Conservation (phyloP, 2,888 invertebrate genomes). For the Mayetiola destructor region DNA sequence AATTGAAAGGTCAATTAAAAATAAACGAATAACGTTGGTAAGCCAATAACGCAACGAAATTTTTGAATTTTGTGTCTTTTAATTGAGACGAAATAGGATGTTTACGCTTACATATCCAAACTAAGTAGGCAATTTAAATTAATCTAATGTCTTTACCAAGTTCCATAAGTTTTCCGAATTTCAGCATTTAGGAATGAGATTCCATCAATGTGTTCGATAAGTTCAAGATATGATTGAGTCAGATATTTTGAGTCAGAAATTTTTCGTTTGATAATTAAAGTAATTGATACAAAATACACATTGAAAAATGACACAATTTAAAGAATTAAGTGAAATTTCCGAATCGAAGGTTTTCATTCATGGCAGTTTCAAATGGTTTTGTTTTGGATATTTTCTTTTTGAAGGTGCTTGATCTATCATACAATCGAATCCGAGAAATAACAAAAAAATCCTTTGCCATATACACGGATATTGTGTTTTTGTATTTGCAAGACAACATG, state of each 20-base stretch:
- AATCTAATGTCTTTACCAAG: too few species aligned
- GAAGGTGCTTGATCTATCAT: constrained; percentile 32
- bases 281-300: neutral
- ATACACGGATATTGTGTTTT: constrained; percentile 29
- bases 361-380: neutral
- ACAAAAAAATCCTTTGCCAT: constrained; percentile 29
- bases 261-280: neutral
- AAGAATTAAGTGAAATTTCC: neutral
- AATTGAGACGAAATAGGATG: too few species aligned
- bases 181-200: too few species aligned
- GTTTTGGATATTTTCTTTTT: constrained; percentile 16
- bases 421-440: constrained; percentile 33
- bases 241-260: neutral
- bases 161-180: too few species aligned
- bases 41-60: neutral
- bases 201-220: too few species aligned
- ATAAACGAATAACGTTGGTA: too few species aligned
- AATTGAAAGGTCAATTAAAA: constrained; percentile 19
- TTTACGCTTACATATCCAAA: neutral
- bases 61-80: too few species aligned
- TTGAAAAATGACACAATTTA: neutral
- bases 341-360: too few species aligned
- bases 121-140: constrained; percentile 17
- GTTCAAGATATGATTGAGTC: too few species aligned
- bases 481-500: constrained; percentile 34